Evolutionary conservation across 2,888 invertebrate species (phyloP).

Genomic region (Lumbricus terrestris): DNA sequence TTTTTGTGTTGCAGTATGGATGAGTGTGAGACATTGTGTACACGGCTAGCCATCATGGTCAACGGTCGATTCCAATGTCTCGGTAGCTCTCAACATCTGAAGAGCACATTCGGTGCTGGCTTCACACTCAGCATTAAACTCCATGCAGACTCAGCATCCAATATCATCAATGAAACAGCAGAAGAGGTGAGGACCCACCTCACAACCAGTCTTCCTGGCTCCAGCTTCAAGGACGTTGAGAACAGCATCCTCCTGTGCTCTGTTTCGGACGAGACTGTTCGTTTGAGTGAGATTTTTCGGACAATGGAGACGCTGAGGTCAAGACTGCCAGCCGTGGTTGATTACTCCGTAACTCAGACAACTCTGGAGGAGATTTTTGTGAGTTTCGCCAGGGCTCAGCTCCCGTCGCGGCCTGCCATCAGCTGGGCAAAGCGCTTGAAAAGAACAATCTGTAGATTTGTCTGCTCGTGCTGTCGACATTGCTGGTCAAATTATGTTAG

Average conservation of each 20-base stretch:
- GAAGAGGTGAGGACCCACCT: constrained; percentile 49
- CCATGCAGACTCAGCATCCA: no score
- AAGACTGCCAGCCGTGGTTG: constrained; percentile 65
- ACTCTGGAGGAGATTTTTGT: constrained; percentile 63
- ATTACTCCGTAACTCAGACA: constrained; percentile 60
- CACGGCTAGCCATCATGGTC: constrained; percentile 60
- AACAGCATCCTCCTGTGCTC: constrained; percentile 60
- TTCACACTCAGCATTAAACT: neutral
- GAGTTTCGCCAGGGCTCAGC: constrained; percentile 53
- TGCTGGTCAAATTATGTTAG: neutral
- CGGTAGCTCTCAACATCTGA: constrained; percentile 60
- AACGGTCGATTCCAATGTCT: constrained; percentile 60
- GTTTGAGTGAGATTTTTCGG: constrained; percentile 66
- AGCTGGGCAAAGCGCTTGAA: neutral
- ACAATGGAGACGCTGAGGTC: constrained; percentile 69
- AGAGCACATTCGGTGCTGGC: constrained; percentile 51
- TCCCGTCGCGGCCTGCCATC: constrained; percentile 24
- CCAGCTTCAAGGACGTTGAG: constrained; percentile 72
- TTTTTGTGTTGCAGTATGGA: constrained; percentile 53
- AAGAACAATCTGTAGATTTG: neutral
- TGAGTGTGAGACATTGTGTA: constrained; percentile 61
- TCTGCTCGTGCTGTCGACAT: neutral
- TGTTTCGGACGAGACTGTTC: constrained; percentile 48
- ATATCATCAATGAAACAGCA: no score
- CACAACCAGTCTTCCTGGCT: constrained; percentile 63